Evolutionary conservation across 35 echinoderm and acorn worm species (phyloP).

Genomic region (Lytechinus pictus): DNA sequence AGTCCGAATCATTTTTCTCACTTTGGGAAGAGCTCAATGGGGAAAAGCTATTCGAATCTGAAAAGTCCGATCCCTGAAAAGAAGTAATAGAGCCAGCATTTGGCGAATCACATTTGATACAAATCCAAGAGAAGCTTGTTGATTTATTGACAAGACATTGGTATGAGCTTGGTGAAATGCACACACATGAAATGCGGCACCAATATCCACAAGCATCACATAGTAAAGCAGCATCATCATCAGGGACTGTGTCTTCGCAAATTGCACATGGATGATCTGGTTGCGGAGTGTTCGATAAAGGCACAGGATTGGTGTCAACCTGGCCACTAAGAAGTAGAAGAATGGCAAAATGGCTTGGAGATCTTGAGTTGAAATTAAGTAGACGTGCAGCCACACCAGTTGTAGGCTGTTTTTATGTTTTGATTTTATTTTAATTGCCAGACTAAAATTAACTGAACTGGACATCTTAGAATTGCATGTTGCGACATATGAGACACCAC

Average conservation of each 20-base stretch:
- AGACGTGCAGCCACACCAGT: neutral
- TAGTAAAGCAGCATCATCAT: slow-evolving; percentile 29
- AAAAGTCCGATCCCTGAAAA: neutral
- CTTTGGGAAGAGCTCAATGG: neutral
- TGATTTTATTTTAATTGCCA: no score
- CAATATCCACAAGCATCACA: slow-evolving; percentile 47
- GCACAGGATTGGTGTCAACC: neutral
- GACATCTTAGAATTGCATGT: no score
- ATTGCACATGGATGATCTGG: slow-evolving; percentile 31
- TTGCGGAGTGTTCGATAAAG: neutral
- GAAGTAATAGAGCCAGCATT: slow-evolving; percentile 29
- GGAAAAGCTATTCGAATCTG: neutral
- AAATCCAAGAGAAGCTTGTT: slow-evolving; percentile 47
- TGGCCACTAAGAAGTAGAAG: no score
- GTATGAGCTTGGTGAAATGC: slow-evolving; percentile 2
- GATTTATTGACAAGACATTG: neutral
- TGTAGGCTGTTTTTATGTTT: neutral
- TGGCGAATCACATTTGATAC: slow-evolving; percentile 23
- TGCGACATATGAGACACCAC: no score
- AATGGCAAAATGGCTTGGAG: no score
- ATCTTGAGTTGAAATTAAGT: no score
- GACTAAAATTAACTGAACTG: no score
- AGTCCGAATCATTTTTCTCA: neutral
- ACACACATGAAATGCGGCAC: slow-evolving; percentile 19
- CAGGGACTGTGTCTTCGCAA: neutral